phyloP scores from a whole-genome alignment of 1,140 invertebrate species.

The Platyura marginata region DNA sequence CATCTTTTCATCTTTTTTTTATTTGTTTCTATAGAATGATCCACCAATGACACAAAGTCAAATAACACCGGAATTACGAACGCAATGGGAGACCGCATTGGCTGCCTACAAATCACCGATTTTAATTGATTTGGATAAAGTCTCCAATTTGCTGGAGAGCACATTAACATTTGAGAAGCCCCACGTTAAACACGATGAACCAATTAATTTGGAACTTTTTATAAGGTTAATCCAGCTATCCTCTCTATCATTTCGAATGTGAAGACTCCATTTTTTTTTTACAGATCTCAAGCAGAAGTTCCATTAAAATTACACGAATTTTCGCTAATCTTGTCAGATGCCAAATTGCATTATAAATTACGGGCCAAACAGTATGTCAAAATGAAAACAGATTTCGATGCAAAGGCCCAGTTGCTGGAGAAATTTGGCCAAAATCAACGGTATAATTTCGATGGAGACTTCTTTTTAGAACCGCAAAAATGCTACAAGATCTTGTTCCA shows the following conservation, averaged over 20 bases:
- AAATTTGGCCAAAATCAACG: not conserved
- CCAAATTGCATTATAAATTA: conserved; percentile 13
- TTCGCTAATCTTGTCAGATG: conserved; percentile 16
- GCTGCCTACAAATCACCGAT: conserved; percentile 28
- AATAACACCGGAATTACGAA: conserved; percentile 11
- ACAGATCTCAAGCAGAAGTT: conserved; percentile 18
- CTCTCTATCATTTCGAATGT: not conserved
- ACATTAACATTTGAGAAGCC: conserved; percentile 31
- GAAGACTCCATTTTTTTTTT: not conserved
- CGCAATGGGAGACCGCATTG: conserved; percentile 26
- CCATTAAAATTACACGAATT: conserved; percentile 17
- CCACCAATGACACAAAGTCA: conserved; percentile 21
- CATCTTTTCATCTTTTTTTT: not conserved
- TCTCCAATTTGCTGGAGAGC: conserved; percentile 33
- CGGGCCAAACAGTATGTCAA: conserved; percentile 14
- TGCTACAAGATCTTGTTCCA: conserved; percentile 17
- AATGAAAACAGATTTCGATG: conserved; percentile 7
- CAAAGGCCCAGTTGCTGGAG: conserved; percentile 5
- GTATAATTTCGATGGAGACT: not conserved
- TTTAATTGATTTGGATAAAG: conserved; percentile 32
- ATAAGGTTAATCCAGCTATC: conserved; percentile 16
- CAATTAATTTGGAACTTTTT: conserved; percentile 29
- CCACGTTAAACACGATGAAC: conserved; percentile 33
- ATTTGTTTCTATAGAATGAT: conserved; percentile 14
- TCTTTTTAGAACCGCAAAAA: conserved; percentile 14